These are phyloP conservation scores for Macquaria australasica DNA, from an alignment of 2,113 vertebrate species.

Conservation along the genomic window DNA sequence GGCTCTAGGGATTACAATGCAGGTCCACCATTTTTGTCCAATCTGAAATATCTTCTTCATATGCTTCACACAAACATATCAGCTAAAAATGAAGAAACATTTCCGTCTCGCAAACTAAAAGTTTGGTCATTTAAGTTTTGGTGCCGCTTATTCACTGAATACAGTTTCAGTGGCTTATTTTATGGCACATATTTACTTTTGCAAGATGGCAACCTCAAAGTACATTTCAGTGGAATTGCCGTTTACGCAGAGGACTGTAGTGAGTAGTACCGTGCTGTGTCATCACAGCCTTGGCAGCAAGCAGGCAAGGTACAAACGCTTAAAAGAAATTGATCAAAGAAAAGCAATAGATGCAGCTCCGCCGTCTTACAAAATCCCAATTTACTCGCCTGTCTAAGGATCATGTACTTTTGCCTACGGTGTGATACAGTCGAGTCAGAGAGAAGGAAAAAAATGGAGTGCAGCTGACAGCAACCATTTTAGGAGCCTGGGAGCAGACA, in stretches of 20 bases:
- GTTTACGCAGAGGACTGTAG: background rate
- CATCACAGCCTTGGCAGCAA: conserved; percentile 39
- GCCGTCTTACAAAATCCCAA: conserved; percentile 31
- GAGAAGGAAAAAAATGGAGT: conserved; percentile 2
- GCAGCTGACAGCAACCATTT: conserved; percentile 52
- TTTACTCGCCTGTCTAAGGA: conserved; percentile 36
- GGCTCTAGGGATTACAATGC: background rate
- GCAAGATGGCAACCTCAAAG: conserved; percentile 14
- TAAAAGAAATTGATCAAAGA: conserved; percentile 29
- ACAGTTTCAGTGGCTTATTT: background rate
- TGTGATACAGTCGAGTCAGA: conserved; percentile 3
- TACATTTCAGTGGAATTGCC: background rate
- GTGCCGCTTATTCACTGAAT: background rate
- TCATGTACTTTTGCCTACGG: conserved; percentile 32
- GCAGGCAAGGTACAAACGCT: conserved; percentile 31
- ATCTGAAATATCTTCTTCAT: background rate
- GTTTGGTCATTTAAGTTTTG: background rate
- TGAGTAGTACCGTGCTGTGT: background rate
- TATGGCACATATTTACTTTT: conserved; percentile 8
- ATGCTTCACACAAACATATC: no score
- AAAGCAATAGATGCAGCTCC: conserved; percentile 10
- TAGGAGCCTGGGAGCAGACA: conserved; percentile 45
- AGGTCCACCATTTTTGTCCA: background rate
- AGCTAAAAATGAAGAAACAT: background rate
- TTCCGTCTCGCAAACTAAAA: background rate